These are phyloP conservation scores for Eupithecia exiguata DNA, from an alignment of 2,888 invertebrate species.

Conservation along the genomic window DNA sequence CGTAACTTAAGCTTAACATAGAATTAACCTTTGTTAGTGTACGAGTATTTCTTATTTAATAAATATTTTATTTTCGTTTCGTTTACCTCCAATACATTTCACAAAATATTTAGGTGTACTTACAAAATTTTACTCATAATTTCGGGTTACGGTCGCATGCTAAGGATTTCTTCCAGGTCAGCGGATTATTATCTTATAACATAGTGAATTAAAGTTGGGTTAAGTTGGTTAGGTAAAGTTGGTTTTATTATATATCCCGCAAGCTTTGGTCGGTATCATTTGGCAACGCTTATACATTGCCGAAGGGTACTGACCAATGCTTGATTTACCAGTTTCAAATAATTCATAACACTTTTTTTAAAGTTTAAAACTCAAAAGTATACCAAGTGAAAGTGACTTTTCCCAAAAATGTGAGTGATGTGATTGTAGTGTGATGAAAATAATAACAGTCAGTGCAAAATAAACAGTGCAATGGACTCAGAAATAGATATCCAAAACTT, in stretches of 20 bases:
- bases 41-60: no score
- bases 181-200: not conserved
- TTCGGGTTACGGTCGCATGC: not conserved
- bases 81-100: not conserved
- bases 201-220: not conserved
- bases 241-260: no score
- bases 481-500: slow-evolving; percentile 73
- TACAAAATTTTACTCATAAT: not conserved
- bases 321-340: not conserved
- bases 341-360: not conserved
- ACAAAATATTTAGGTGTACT: not conserved
- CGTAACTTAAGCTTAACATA: no score
- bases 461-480: slow-evolving; percentile 66
- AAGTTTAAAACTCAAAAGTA: not conserved
- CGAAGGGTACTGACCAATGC: not conserved
- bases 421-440: slow-evolving; percentile 11
- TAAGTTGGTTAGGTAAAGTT: no score
- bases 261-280: no score
- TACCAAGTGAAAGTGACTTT: not conserved
- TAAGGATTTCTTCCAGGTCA: not conserved
- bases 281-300: no score
- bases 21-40: no score
- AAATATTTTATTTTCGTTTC: no score
- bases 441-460: slow-evolving; percentile 23
- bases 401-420: not conserved